These are phyloP conservation scores for Hoplias malabaricus DNA, from an alignment of 2,113 vertebrate species.

Conservation along the genomic window DNA sequence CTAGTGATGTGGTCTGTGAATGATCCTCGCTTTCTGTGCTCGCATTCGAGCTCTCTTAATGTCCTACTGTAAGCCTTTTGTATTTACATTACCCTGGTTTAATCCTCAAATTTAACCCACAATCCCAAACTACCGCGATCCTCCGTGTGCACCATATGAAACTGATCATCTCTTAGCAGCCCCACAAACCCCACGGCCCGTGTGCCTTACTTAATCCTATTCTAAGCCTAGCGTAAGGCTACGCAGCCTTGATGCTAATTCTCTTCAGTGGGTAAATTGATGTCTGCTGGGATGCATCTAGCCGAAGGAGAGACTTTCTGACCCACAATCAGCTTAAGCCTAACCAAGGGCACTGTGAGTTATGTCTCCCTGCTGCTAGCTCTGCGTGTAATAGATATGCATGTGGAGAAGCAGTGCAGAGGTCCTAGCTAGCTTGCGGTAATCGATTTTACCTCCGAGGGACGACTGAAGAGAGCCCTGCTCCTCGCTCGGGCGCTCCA, in stretches of 20 bases:
- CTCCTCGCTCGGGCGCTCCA: slow-evolving; percentile 51
- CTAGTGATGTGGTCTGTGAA: slow-evolving; percentile 43
- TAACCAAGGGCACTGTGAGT: slow-evolving; percentile 64
- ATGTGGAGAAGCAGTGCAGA: slow-evolving; percentile 56
- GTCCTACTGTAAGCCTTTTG: slow-evolving; percentile 30
- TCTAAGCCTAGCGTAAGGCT: slow-evolving; percentile 59
- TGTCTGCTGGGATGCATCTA: slow-evolving; percentile 63
- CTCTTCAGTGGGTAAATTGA: slow-evolving; percentile 65
- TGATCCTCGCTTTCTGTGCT: slow-evolving; percentile 10
- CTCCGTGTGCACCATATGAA: slow-evolving; percentile 33
- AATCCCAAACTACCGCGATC: slow-evolving; percentile 24
- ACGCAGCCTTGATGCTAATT: slow-evolving; percentile 61
- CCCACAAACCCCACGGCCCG: slow-evolving; percentile 34
- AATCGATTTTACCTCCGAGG: slow-evolving; percentile 68
- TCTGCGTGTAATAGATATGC: slow-evolving; percentile 63
- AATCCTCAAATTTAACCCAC: slow-evolving; percentile 38
- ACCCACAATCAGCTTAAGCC: slow-evolving; percentile 68
- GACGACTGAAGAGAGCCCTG: slow-evolving; percentile 54
- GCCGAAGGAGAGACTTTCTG: slow-evolving; percentile 65
- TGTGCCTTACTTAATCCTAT: slow-evolving; percentile 59
- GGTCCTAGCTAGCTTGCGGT: slow-evolving; percentile 54
- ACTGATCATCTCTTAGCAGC: slow-evolving; percentile 50
- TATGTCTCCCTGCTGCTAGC: slow-evolving; percentile 58
- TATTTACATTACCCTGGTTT: slow-evolving; percentile 37
- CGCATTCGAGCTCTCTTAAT: slow-evolving; percentile 30